These are phyloP conservation scores for Carassius carassius DNA, from an alignment of 2,113 vertebrate species.

Conservation along the genomic window DNA sequence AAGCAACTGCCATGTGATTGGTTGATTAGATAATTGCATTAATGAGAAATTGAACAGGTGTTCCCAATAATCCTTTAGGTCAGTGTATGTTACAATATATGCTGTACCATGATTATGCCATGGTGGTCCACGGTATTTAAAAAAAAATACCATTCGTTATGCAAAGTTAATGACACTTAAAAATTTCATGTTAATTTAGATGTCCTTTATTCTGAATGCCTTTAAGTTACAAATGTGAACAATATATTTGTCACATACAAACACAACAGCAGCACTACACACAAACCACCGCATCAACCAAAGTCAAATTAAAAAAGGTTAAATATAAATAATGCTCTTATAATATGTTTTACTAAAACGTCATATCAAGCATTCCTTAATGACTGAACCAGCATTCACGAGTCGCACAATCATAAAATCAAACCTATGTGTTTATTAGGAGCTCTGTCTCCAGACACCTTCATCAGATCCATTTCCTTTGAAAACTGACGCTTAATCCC, in stretches of 20 bases:
- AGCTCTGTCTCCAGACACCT: slow-evolving; percentile 18
- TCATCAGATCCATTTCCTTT: slow-evolving; percentile 24
- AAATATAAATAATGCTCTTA: slow-evolving; percentile 44
- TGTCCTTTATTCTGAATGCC: slow-evolving; percentile 48
- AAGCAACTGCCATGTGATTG: no score
- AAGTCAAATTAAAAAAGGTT: slow-evolving; percentile 38
- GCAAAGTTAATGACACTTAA: not conserved
- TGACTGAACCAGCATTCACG: slow-evolving; percentile 17
- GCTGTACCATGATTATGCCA: not conserved
- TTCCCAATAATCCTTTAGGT: no score
- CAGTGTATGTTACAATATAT: not conserved
- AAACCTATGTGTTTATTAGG: slow-evolving; percentile 18
- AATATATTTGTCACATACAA: slow-evolving; percentile 62
- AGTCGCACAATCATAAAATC: slow-evolving; percentile 20
- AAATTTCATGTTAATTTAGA: not conserved
- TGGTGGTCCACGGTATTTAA: not conserved
- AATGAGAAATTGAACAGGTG: no score
- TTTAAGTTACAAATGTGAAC: slow-evolving; percentile 56
- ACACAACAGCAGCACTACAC: slow-evolving; percentile 57
- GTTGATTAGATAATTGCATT: no score
- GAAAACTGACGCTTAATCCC: not conserved
- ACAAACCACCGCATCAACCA: slow-evolving; percentile 41
- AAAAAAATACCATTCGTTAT: not conserved
- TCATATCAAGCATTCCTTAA: slow-evolving; percentile 49
- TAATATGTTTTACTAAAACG: slow-evolving; percentile 34